phyloP scores from a whole-genome alignment of 2,113 vertebrate genomes.

The Osmerus mordax region DNA sequence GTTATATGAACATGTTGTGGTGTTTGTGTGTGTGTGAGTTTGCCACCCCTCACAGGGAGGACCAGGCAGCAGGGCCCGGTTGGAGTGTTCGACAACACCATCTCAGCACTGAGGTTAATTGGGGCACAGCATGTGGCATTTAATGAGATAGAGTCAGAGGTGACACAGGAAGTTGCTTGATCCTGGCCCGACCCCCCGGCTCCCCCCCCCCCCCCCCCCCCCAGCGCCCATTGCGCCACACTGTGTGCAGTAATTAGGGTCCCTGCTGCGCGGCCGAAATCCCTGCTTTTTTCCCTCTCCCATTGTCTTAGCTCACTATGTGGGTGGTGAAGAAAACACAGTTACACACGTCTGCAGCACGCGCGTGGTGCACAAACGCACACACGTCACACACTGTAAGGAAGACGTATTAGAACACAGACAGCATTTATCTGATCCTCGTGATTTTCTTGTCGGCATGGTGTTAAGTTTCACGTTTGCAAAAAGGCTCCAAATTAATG shows the following conservation, averaged over 20 bases:
- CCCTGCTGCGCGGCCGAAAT: conserved; percentile 36
- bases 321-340: conserved; percentile 7
- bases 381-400: not conserved
- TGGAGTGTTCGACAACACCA: not conserved
- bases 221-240: conserved; percentile 40
- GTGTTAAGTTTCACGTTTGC: not conserved
- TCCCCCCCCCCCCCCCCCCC: conserved; percentile 28
- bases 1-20: too few species aligned
- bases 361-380: not conserved
- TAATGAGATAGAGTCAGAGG: conserved; percentile 47
- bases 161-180: conserved; percentile 43
- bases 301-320: conserved; percentile 34
- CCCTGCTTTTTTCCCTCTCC: conserved; percentile 33
- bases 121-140: conserved; percentile 32
- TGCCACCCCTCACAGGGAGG: too few species aligned
- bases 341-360: conserved; percentile 7
- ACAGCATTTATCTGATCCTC: conserved; percentile 39
- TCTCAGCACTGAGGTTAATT: conserved; percentile 32
- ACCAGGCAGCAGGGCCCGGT: not conserved
- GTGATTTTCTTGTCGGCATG: not conserved
- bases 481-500: too few species aligned
- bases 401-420: not conserved
- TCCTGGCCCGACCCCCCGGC: conserved; percentile 44
- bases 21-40: too few species aligned
- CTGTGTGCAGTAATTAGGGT: conserved; percentile 60